Conservation (phyloP, 1,140 invertebrate species). For the Monomorium pharaonis region DNA sequence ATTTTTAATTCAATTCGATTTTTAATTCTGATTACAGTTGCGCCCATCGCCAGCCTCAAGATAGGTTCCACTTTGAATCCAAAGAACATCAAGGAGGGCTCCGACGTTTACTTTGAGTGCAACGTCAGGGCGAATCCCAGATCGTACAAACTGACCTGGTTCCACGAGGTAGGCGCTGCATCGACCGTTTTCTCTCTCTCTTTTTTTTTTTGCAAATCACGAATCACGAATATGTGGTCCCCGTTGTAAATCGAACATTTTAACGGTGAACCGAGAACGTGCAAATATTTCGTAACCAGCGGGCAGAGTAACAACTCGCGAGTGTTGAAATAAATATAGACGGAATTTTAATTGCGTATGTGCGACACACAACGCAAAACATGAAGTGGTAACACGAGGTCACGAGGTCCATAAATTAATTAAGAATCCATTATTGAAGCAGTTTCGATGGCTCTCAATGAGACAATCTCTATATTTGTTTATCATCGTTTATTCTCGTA, state of each 20-base stretch:
- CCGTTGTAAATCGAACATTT: neutral
- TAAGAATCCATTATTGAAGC: neutral
- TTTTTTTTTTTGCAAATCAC: slow-evolving; percentile 10
- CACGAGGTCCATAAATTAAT: neutral
- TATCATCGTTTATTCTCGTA: neutral
- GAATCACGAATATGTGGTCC: neutral
- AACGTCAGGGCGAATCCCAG: slow-evolving; percentile 87
- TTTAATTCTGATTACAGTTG: slow-evolving; percentile 80
- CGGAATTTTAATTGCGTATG: neutral
- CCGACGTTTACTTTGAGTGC: slow-evolving; percentile 84
- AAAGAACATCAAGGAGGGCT: slow-evolving; percentile 87
- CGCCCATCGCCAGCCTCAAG: slow-evolving; percentile 85
- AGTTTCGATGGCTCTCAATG: neutral
- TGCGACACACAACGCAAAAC: neutral
- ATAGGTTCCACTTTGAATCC: slow-evolving; percentile 86
- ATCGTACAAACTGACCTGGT: slow-evolving; percentile 87
- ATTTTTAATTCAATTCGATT: slow-evolving; percentile 25
- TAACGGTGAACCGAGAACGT: neutral
- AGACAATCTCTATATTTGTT: neutral
- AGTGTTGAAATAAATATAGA: neutral
- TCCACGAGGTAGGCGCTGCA: slow-evolving; percentile 85
- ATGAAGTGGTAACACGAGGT: neutral
- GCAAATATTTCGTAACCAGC: neutral
- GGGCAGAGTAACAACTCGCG: neutral
- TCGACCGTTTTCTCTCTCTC: neutral